phyloP scores from a whole-genome alignment of 2,797 vertebrate genomes.

The Pantherophis alleghaniensis region DNA sequence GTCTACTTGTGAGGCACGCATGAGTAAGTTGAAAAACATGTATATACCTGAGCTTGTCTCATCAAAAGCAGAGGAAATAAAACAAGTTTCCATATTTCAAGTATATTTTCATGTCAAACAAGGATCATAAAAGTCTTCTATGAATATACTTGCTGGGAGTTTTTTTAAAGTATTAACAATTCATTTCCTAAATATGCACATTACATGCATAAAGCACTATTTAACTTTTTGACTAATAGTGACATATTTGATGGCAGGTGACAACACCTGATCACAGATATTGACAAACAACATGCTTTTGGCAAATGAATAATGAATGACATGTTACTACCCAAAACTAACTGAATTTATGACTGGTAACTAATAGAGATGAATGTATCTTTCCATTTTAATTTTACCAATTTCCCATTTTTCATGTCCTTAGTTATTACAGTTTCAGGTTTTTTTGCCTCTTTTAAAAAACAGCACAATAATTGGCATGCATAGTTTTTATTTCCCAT shows the following conservation, averaged over 20 bases:
- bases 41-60: not conserved
- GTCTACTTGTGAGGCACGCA: not conserved
- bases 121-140: not conserved
- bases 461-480: not conserved
- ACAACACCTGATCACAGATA: not conserved
- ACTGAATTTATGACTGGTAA: not conserved
- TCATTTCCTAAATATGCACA: slow-evolving; percentile 50
- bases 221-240: not conserved
- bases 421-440: not conserved
- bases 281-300: not conserved
- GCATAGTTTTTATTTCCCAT: not conserved
- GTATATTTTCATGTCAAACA: not conserved
- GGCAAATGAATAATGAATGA: not conserved
- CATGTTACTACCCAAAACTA: not conserved
- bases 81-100: not conserved
- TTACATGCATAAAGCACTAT: slow-evolving; percentile 24
- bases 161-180: slow-evolving; percentile 53
- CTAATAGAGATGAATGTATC: not conserved
- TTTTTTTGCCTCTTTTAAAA: not conserved
- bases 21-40: not conserved
- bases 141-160: slow-evolving; percentile 48
- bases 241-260: not conserved
- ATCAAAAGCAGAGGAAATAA: not conserved
- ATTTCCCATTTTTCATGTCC: not conserved
- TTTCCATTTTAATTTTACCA: not conserved